phyloP scores from a whole-genome alignment of 2,888 invertebrate species.

The Ceraclea dissimilis region DNA sequence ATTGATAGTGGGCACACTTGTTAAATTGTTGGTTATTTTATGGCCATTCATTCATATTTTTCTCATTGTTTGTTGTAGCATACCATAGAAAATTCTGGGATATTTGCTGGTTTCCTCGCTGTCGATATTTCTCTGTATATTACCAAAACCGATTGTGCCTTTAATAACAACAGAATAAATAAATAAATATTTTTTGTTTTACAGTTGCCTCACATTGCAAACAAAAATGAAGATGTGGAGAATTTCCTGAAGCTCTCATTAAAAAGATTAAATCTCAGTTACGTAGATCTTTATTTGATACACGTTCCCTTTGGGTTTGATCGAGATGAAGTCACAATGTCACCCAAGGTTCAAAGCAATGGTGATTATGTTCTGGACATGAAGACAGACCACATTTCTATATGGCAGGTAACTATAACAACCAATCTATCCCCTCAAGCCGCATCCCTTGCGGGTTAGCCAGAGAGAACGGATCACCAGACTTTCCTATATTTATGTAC shows the following conservation, averaged over 20 bases:
- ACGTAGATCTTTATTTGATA: conserved; percentile 71
- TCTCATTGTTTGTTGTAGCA: no score
- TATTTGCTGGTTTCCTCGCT: no score
- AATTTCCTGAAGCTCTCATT: conserved; percentile 59
- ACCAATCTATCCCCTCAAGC: no score
- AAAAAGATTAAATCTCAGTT: conserved; percentile 54
- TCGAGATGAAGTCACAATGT: conserved; percentile 46
- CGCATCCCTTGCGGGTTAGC: no score
- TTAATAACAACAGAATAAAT: no score
- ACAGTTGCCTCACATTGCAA: conserved; percentile 63
- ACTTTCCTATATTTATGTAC: no score
- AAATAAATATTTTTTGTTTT: conserved; percentile 25
- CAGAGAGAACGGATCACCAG: no score
- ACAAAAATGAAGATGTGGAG: conserved; percentile 58
- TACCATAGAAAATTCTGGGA: no score
- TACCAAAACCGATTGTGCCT: no score
- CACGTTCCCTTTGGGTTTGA: conserved; percentile 67
- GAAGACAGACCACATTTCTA: conserved; percentile 55
- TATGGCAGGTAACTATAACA: conserved; percentile 61
- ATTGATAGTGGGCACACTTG: no score
- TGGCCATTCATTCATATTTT: background rate
- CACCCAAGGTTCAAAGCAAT: conserved; percentile 49
- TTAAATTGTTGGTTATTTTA: no score
- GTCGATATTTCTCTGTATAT: no score
- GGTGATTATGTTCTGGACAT: conserved; percentile 54